A percentile compares a stretch with the other conserved stretches of the same genome.
Conservation (phyloP, 2,797 vertebrate species). For the Chelonia mydas region DNA sequence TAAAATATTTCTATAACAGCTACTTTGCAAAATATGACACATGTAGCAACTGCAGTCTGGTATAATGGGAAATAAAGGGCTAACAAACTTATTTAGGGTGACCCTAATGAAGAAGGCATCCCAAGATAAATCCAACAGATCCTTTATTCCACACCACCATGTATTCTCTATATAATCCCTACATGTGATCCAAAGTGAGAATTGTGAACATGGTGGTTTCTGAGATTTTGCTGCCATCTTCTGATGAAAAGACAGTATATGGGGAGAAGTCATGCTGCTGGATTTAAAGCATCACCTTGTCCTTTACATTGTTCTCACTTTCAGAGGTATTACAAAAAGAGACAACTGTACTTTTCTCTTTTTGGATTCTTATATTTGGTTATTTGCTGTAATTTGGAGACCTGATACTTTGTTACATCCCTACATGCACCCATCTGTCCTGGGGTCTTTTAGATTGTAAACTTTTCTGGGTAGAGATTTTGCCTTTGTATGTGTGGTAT, state of each 20-base stretch:
- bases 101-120: background rate
- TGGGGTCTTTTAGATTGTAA: background rate
- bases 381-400: background rate
- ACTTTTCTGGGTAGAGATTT: background rate
- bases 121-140: background rate
- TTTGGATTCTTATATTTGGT: background rate
- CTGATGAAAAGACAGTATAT: slow-evolving; percentile 71
- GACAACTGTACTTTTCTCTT: background rate
- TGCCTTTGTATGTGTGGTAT: background rate
- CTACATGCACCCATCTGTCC: background rate
- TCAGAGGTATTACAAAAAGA: background rate
- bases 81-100: background rate
- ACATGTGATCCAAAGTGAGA: background rate
- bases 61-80: background rate
- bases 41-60: background rate
- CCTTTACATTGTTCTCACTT: background rate
- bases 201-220: background rate
- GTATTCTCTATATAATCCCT: slow-evolving; percentile 30
- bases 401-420: background rate
- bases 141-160: background rate
- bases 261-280: background rate
- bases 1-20: background rate
- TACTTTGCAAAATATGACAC: background rate
- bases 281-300: background rate
- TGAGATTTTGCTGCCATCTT: slow-evolving; percentile 84